Conservation (phyloP, 2,797 vertebrate species). For the Takifugu rubripes region DNA sequence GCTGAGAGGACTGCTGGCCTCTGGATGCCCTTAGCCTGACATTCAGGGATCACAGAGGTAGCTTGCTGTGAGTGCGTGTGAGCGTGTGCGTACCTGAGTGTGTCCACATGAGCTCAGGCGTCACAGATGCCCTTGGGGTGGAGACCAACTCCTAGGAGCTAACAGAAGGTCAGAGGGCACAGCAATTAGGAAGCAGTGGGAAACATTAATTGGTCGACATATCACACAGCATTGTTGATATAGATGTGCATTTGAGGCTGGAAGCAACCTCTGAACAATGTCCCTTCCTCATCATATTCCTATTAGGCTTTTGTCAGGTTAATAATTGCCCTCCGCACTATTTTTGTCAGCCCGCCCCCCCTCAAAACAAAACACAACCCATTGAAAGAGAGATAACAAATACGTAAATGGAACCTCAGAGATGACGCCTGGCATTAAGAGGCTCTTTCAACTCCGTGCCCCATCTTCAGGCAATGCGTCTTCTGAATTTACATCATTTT, state of each 20-base stretch:
- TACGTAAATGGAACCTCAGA: slow-evolving; percentile 32
- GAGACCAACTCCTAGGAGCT: slow-evolving; percentile 51
- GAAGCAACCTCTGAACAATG: slow-evolving; percentile 57
- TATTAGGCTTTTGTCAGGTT: slow-evolving; percentile 15
- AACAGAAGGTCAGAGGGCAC: slow-evolving; percentile 53
- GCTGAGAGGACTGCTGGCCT: slow-evolving; percentile 61
- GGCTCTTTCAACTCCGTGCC: slow-evolving; percentile 44
- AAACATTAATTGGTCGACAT: slow-evolving; percentile 68
- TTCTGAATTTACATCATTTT: slow-evolving; percentile 66
- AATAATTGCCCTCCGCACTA: slow-evolving; percentile 27
- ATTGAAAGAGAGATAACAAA: slow-evolving; percentile 25
- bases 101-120: slow-evolving; percentile 20
- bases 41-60: slow-evolving; percentile 68
- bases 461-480: slow-evolving; percentile 57
- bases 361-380: slow-evolving; percentile 11
- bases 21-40: slow-evolving; percentile 69
- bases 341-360: slow-evolving; percentile 13
- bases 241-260: slow-evolving; percentile 31
- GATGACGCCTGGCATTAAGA: slow-evolving; percentile 27
- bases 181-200: slow-evolving; percentile 66
- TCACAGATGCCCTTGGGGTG: slow-evolving; percentile 56
- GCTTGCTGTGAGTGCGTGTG: slow-evolving; percentile 40
- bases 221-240: slow-evolving; percentile 60
- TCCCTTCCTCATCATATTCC: slow-evolving; percentile 40
- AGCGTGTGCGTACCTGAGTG: slow-evolving; percentile 9